Evolutionary conservation across 1,140 invertebrate genomes (phyloP).

Genomic region (Aphaenogaster floridana): DNA sequence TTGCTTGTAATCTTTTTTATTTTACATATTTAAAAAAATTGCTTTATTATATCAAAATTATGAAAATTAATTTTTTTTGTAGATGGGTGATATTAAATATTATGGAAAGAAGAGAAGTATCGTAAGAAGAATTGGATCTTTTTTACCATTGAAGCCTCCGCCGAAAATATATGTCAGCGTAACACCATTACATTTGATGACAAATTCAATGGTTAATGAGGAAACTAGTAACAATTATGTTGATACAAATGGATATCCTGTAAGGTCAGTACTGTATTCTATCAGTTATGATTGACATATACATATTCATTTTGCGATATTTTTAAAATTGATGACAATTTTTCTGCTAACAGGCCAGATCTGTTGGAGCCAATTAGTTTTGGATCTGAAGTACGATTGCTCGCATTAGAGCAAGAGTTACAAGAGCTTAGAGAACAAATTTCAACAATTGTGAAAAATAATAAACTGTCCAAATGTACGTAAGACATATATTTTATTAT

Average conservation of each 20-base stretch:
- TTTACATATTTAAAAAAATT: neutral
- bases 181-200: conserved; percentile 86
- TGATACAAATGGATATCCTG: conserved; percentile 78
- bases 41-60: conserved; percentile 26
- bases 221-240: conserved; percentile 78
- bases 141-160: conserved; percentile 84
- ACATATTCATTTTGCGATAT: conserved; percentile 37
- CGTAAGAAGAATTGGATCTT: conserved; percentile 84
- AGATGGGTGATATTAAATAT: conserved; percentile 82
- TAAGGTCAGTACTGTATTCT: conserved; percentile 75
- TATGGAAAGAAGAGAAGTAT: conserved; percentile 85
- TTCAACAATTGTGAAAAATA: conserved; percentile 84
- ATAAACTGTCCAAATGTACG: conserved; percentile 78
- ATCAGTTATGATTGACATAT: conserved; percentile 3
- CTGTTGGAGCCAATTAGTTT: conserved; percentile 86
- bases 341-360: conserved; percentile 84
- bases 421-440: conserved; percentile 85
- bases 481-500: conserved; percentile 33
- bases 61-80: conserved; percentile 38
- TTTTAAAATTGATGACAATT: conserved; percentile 70
- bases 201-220: conserved; percentile 86
- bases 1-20: neutral
- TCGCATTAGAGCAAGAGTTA: conserved; percentile 85
- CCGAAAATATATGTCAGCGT: conserved; percentile 86
- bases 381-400: conserved; percentile 85